Base-by-base conservation (phyloP, 2,797 vertebrate species). In the Moxostoma hubbsi region DNA sequence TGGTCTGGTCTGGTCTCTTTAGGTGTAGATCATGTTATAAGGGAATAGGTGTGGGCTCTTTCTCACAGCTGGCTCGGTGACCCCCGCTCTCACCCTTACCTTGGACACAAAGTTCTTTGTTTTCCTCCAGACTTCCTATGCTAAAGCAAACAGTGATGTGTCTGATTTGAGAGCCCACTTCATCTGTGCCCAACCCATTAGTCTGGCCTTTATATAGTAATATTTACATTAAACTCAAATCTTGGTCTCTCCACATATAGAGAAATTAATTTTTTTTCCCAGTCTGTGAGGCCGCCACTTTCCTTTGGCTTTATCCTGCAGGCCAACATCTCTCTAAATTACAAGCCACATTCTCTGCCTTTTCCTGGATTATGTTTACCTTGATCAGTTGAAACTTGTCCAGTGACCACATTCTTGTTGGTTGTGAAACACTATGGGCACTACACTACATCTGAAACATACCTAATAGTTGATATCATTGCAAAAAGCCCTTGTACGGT, bases 401-500 rank as follows among this genome's bases (percentile, higher is more conserved):
- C 82, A 80, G 63, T 66, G 24, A 15, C 75, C 78, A 64, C 83
- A 3, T 36, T 36, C 87, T 83, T 79, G 5, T 62, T 69, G 51
- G 82, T 18, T 55, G 15, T 54, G 77, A 57, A 75, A 62, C 75
- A 45, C 16, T 83, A 47, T 59, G 68, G 75, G 62, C 13, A 79
- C 71, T 84, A 69, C 69, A 83, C 36, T 36, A 36, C 72, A 79
- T 86, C 83, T 80, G 55, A 85, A 73, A 87, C 89, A 91, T 92
- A 92, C 91, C 87, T 61, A 54, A 7, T 79, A 86, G 86, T 88
- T 92, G 91, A 92, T 88, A 84, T 83, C 88, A 91, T 85, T 65
- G 71, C 84, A 89, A 88, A 89, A 87, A 82, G 5, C 46, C 18
- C 71, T 84, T 85, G 62, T 36, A 85, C 8, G 9, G 81, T 85